Conservation (phyloP, 2,797 vertebrate genomes). For the Pipistrellus kuhlii region DNA sequence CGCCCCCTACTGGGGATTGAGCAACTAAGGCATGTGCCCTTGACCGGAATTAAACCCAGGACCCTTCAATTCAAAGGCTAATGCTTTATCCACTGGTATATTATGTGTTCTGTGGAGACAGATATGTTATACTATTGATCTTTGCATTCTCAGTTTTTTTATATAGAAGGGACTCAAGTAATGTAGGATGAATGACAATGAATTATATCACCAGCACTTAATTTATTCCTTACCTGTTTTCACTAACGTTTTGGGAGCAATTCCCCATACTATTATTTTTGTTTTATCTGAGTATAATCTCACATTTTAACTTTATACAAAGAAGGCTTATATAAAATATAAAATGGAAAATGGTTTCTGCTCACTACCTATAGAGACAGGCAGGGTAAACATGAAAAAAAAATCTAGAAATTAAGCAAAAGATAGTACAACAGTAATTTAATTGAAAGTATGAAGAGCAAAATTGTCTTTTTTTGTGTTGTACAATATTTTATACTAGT, state of each 20-base stretch:
- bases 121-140: neutral
- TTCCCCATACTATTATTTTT: constrained; percentile 13
- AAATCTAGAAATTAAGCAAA: constrained; percentile 11
- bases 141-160: constrained; percentile 44
- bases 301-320: constrained; percentile 24
- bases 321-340: constrained; percentile 26
- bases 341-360: constrained; percentile 54
- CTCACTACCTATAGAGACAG: neutral
- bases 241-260: neutral
- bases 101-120: neutral
- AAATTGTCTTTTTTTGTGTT: neutral
- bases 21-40: too few species aligned
- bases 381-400: neutral
- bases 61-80: too few species aligned
- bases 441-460: constrained; percentile 31
- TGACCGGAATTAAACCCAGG: too few species aligned
- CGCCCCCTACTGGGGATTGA: too few species aligned
- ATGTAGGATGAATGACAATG: neutral
- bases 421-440: constrained; percentile 27
- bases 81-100: neutral
- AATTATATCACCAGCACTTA: neutral
- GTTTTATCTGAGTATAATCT: neutral
- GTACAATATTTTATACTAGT: neutral
- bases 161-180: neutral
- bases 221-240: constrained; percentile 46